Evolutionary conservation across 2,113 vertebrate species (phyloP), one percentile per base, ranked within the genome.

Genomic region (Pampusana beccarii): DNA sequence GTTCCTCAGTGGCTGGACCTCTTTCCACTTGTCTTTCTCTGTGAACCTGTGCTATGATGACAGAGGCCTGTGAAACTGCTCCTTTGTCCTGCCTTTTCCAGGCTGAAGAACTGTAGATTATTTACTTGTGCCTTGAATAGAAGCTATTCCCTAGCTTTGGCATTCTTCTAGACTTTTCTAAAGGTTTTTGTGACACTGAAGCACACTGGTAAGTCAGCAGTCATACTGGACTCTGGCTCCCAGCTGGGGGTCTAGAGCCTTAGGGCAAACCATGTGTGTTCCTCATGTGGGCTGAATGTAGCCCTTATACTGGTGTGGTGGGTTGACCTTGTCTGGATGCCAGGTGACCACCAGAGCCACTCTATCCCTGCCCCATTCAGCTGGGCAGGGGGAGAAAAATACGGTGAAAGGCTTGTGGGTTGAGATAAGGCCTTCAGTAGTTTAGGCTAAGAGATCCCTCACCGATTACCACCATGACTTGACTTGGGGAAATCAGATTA

Each of bases 401-500:
- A 20, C 1, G 5, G 34, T 0, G 0, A 31, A 51, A 73, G 21
- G 21, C 36, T 67, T 1, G 1, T 34, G 54, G 28, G 13, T 51
- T 2, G 2, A 42, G 19, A 25, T 42, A 34, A 44, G 42, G 42
- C 16, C 42, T 44, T 17, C 42, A 44, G 42, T 44, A 44, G 42
- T 44, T 44, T 29, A 25, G 36, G 31, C 53, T 34, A 24, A 24
- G 61, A 75, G 19, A 58, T 67, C 24, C 16, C 10, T 67, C 10
- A 25, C 3, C 15, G 51, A 5, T 58, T 50, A 50, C 16, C 0
- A 1, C 67, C 42, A 19, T 1, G 2, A n/a, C 42, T 17, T 44
- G 42, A 44, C 42, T 44, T 44, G 42, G 42, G 42, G 42, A 44
- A 44, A 44, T 44, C 17, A 44, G 42, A 17, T 17, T 44, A 44